A percentile compares a stretch with the other conserved stretches of the same genome.
Evolutionary conservation across 2,888 invertebrate genomes (phyloP).

Genomic region (Drosophila villosipedis): DNA sequence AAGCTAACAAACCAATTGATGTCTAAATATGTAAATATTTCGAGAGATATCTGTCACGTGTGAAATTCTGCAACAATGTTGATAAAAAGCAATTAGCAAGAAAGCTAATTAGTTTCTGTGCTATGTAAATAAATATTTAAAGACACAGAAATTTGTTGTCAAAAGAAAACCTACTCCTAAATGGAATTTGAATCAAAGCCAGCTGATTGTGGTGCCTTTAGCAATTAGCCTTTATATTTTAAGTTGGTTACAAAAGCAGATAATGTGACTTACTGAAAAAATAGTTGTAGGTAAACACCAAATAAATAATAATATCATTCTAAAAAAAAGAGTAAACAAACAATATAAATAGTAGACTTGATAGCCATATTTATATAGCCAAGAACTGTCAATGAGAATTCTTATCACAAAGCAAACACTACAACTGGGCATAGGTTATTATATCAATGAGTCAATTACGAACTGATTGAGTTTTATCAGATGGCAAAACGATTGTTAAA

Average conservation of each 20-base stretch:
- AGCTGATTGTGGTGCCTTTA: background rate
- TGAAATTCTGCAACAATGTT: background rate
- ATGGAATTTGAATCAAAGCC: background rate
- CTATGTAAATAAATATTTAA: conserved; percentile 6
- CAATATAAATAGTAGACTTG: conserved; percentile 2
- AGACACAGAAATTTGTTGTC: background rate
- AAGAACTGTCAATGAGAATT: conserved; percentile 20
- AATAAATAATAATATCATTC: background rate
- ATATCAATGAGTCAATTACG: conserved; percentile 50
- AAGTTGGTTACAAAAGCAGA: conserved; percentile 7
- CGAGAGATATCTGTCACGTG: background rate
- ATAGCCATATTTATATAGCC: conserved; percentile 22
- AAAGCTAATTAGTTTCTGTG: conserved; percentile 16
- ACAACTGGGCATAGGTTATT: conserved; percentile 12
- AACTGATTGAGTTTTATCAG: conserved; percentile 54
- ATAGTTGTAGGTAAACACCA: conserved; percentile 31
- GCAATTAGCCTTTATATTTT: background rate
- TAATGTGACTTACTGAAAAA: conserved; percentile 22
- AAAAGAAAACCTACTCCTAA: background rate
- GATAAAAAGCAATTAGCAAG: conserved; percentile 14
- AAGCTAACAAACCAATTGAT: background rate
- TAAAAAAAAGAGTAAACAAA: background rate
- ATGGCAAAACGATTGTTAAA: conserved; percentile 40
- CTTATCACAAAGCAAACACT: conserved; percentile 36
- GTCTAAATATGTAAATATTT: background rate